Percentiles rank a stretch among this genome's conserved stretches.
phyloP scores from a whole-genome alignment of 1,140 invertebrate genomes.

The Lethocerus indicus region DNA sequence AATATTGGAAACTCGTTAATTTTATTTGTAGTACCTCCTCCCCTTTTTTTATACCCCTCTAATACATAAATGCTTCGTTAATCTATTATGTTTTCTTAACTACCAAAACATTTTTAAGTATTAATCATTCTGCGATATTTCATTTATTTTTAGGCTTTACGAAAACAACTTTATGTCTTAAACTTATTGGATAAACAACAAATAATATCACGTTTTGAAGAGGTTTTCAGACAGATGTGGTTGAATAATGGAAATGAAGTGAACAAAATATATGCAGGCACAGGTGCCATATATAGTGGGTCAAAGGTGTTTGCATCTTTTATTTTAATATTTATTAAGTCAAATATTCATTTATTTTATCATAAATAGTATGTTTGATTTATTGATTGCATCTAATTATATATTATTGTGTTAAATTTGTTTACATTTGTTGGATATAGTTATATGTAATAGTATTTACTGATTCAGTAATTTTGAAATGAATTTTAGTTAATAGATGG shows the following conservation, averaged over 20 bases:
- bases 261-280: constrained; percentile 98
- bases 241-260: constrained; percentile 97
- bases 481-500: constrained; percentile 69
- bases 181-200: constrained; percentile 48
- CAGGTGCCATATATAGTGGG: constrained; percentile 90
- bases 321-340: not conserved
- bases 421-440: not conserved
- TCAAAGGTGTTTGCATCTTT: constrained; percentile 36
- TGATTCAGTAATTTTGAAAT: not conserved
- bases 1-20: no score
- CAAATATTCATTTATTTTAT: no score
- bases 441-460: not conserved
- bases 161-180: constrained; percentile 38
- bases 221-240: constrained; percentile 98
- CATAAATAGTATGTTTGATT: not conserved
- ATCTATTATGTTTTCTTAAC: no score
- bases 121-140: no score
- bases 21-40: no score
- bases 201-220: constrained; percentile 53
- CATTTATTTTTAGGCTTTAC: constrained; percentile 29
- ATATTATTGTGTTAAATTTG: not conserved
- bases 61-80: no score
- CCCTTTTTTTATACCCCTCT: no score
- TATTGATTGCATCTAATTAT: not conserved
- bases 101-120: no score